phyloP scores from a whole-genome alignment of 2,113 vertebrate species.

The Pygathrix nemaeus region DNA sequence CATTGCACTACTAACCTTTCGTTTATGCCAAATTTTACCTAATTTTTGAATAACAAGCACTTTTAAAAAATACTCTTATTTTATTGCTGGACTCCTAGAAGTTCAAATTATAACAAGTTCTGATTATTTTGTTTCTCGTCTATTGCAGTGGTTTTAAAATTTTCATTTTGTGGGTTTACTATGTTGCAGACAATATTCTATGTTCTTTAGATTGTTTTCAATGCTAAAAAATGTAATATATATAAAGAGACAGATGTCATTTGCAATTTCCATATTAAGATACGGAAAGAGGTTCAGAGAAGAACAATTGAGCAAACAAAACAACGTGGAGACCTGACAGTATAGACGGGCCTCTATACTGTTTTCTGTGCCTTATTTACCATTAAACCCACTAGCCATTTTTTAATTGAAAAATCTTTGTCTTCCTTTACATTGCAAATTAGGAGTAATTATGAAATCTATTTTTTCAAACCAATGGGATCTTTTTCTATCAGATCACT shows the following conservation, averaged over 20 bases:
- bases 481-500: not conserved
- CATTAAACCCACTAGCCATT: not conserved
- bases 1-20: not conserved
- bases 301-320: not conserved
- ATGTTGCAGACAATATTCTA: not conserved
- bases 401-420: not conserved
- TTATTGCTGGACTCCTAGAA: not conserved
- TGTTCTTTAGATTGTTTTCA: not conserved
- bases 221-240: too few relatives aligned
- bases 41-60: not conserved
- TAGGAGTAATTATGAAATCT: not conserved
- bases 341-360: not conserved
- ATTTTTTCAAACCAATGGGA: not conserved
- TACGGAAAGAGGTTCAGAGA: not conserved
- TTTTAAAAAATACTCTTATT: not conserved
- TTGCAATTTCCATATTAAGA: not conserved
- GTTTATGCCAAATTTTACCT: not conserved
- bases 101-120: not conserved
- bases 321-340: not conserved
- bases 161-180: not conserved
- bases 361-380: not conserved
- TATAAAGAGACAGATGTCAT: not conserved
- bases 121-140: not conserved
- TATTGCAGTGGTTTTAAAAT: not conserved
- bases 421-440: not conserved